These are phyloP conservation scores for Capitulum mitella DNA, from an alignment of 2,888 invertebrate species.

Conservation along the genomic window DNA sequence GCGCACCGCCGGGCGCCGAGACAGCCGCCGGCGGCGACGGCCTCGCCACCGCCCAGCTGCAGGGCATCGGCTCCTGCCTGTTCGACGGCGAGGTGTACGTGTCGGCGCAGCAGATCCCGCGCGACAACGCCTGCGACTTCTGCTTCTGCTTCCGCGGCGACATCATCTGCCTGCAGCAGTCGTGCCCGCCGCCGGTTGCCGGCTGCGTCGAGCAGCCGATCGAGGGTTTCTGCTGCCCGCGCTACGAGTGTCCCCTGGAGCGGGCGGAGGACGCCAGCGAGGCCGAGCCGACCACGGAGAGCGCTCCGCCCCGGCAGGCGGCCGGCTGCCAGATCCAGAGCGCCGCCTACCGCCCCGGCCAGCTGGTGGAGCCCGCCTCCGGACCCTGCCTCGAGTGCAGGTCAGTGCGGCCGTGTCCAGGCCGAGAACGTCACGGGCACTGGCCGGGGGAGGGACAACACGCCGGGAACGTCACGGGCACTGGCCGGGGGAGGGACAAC, in stretches of 20 bases:
- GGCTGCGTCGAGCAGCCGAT: conserved; percentile 88
- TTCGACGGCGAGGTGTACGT: conserved; percentile 88
- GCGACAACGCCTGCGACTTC: conserved; percentile 91
- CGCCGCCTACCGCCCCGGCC: conserved; percentile 74
- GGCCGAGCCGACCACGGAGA: not conserved
- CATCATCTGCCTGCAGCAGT: conserved; percentile 89
- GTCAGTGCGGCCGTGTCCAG: no score
- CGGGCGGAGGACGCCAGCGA: conserved; percentile 32
- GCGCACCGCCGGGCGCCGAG: no score
- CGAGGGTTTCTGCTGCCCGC: conserved; percentile 86
- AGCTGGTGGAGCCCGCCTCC: conserved; percentile 73
- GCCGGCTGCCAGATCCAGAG: conserved; percentile 76
- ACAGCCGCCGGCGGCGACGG: no score
- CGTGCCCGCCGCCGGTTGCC: conserved; percentile 87
- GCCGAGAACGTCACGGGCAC: no score
- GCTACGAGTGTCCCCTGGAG: conserved; percentile 89
- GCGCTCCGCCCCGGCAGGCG: conserved; percentile 47
- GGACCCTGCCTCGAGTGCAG: conserved; percentile 78
- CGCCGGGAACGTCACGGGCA: no score
- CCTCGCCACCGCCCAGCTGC: no score
- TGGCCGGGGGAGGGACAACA: no score
- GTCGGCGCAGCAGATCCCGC: conserved; percentile 87
- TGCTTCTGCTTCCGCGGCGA: conserved; percentile 95
- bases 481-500: no score
- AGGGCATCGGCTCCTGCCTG: conserved; percentile 63